Percentiles rank a stretch among this genome's conserved stretches.
These are phyloP conservation scores for Streblospio benedicti DNA, from an alignment of 1,140 invertebrate genomes.

Conservation along the genomic window DNA sequence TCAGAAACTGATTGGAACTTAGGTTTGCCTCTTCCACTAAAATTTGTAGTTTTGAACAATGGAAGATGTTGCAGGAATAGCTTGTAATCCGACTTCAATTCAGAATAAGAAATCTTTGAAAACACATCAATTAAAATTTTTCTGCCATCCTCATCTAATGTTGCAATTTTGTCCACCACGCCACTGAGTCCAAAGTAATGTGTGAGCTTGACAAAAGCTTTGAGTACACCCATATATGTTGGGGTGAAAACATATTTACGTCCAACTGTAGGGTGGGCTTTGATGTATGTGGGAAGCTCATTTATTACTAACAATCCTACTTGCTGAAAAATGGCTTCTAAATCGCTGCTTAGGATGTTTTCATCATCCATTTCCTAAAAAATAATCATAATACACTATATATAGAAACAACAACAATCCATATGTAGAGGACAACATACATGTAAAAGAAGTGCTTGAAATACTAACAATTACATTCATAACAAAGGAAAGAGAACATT, in stretches of 20 bases:
- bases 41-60: conserved; percentile 7
- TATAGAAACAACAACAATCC: no score
- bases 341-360: background rate
- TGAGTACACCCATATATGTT: conserved; percentile 9
- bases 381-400: no score
- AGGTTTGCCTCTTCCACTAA: background rate
- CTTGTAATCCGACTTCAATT: conserved; percentile 8
- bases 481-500: no score
- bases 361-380: no score
- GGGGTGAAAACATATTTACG: conserved; percentile 11
- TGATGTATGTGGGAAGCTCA: conserved; percentile 16
- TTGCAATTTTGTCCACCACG: background rate
- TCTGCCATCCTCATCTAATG: conserved; percentile 3
- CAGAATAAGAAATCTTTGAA: conserved; percentile 9
- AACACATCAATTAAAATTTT: conserved; percentile 4
- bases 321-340: background rate
- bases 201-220: conserved; percentile 1
- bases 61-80: conserved; percentile 8
- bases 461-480: no score
- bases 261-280: background rate
- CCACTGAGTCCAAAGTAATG: background rate
- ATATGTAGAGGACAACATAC: no score
- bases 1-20: conserved; percentile 10
- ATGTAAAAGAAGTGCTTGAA: no score
- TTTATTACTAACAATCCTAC: conserved; percentile 13